Evolutionary conservation across 2,888 invertebrate species (phyloP), one percentile per base, ranked within the genome.

Genomic region (Octodonta nipae): DNA sequence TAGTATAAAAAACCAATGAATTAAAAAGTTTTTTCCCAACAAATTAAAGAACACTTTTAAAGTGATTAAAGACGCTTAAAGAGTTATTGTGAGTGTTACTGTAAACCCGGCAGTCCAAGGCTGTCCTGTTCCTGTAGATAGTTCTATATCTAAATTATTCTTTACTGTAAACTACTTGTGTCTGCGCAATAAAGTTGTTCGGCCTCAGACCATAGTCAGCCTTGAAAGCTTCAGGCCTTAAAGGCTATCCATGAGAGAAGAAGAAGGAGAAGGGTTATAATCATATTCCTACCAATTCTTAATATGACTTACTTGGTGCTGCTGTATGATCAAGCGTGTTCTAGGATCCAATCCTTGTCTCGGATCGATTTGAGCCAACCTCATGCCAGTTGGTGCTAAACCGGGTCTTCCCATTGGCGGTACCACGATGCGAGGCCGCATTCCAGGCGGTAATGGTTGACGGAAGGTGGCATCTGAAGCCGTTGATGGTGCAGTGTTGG

Each of bases 371-470:
- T 44, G 49, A 20, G 50, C 56, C 47, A 60, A 46, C 32, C 60
- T 45, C 24, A 60, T 40, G n/a, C 42, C 36, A 15, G 51, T 51
- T 15, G 42, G 33, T 15, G 53, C 52, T 5, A 55, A 38, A 5
- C 51, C 42, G 8, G 55, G 51, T 20, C 60, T 49, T 27, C 54
- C 45, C 25, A 48, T 51, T 24, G 48, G 51, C 5, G 49, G 43
- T 26, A 42, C 33, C 22, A 55, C 41, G 8, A 70, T 66, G 50
- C 65, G 57, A 37, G 70, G 60, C 5, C 64, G 61, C 26, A 67
- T 63, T 40, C 67, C 64, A 15, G 71, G 70, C 6, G 79, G 79
- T 46, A 80, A 60, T 6, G 80, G 80, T 46, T 78, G 78, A 6
- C 80, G 11, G 17, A 30, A 30, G 5, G 22, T 25, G 7, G n/a